Percentiles rank a stretch among this genome's conserved stretches.
These are phyloP conservation scores for Sebastes diaconus DNA, from an alignment of 2,797 vertebrate species.

Conservation along the genomic window DNA sequence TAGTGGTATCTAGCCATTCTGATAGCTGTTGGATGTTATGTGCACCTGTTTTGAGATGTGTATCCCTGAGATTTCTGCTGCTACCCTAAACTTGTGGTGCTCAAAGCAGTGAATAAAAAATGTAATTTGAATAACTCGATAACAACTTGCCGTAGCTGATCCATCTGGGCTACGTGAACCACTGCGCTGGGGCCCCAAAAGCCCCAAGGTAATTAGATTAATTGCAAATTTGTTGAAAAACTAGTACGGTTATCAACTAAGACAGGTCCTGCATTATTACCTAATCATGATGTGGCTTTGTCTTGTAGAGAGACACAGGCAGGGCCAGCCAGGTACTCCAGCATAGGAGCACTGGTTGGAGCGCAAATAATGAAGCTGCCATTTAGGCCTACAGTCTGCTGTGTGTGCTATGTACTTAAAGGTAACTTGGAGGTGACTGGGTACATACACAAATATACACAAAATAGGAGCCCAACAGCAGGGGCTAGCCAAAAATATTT, in stretches of 20 bases:
- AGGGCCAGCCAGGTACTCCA: neutral
- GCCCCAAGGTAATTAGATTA: neutral
- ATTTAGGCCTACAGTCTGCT: neutral
- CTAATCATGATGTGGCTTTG: neutral
- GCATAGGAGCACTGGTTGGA: neutral
- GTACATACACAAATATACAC: neutral
- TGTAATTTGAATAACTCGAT: neutral
- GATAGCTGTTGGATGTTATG: neutral
- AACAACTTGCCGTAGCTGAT: neutral
- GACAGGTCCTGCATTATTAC: neutral
- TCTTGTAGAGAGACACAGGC: neutral
- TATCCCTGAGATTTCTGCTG: neutral
- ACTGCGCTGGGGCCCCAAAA: neutral
- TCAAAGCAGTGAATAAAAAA: neutral
- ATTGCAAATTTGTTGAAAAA: neutral
- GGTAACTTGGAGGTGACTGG: too few relatives aligned
- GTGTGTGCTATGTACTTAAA: neutral
- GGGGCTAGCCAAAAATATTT: neutral
- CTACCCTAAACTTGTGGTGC: neutral
- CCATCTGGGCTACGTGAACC: too few relatives aligned
- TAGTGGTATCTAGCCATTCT: neutral
- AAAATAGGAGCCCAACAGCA: neutral
- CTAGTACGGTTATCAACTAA: neutral
- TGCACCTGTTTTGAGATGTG: neutral
- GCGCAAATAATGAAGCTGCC: neutral